These are phyloP conservation scores for Haliclona indistincta DNA, from an alignment of 37 sponge, comb jelly and placozoan species.

Conservation along the genomic window DNA sequence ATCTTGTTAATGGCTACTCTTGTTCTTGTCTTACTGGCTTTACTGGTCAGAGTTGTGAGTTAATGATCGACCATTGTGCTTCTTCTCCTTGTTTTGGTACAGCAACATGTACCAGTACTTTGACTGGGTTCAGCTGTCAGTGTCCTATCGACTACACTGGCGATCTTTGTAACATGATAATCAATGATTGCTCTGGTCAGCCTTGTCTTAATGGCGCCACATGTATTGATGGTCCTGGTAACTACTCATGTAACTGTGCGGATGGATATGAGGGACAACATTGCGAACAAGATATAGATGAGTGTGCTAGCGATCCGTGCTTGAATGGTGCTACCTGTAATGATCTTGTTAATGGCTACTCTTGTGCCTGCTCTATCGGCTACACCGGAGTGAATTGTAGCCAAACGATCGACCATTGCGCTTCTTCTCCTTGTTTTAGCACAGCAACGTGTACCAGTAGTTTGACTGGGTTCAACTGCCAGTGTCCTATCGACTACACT, in stretches of 20 bases:
- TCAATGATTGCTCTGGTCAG: conserved; percentile 61
- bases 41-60: conserved; percentile 45
- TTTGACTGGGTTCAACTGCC: conserved; percentile 13
- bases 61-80: conserved; percentile 23
- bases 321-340: conserved; percentile 53
- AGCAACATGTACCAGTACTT: conserved; percentile 13
- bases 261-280: conserved; percentile 54
- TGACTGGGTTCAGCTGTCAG: conserved; percentile 4
- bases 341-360: conserved; percentile 18
- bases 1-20: conserved; percentile 26
- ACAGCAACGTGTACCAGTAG: conserved; percentile 3
- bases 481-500: conserved; percentile 25
- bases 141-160: conserved; percentile 39
- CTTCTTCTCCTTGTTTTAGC: conserved; percentile 39
- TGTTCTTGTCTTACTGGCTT: conserved; percentile 37
- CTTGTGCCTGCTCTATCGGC: conserved; percentile 48
- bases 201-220: conserved; percentile 78
- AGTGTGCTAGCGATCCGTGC: conserved; percentile 50
- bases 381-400: conserved; percentile 60
- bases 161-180: conserved; percentile 11
- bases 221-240: conserved; percentile 47
- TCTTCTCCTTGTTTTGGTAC: conserved; percentile 48
- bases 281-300: conserved; percentile 45
- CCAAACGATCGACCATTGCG: conserved; percentile 33
- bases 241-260: conserved; percentile 54